phyloP scores from a whole-genome alignment of 1,140 invertebrate genomes.

The Eueides isabella region DNA sequence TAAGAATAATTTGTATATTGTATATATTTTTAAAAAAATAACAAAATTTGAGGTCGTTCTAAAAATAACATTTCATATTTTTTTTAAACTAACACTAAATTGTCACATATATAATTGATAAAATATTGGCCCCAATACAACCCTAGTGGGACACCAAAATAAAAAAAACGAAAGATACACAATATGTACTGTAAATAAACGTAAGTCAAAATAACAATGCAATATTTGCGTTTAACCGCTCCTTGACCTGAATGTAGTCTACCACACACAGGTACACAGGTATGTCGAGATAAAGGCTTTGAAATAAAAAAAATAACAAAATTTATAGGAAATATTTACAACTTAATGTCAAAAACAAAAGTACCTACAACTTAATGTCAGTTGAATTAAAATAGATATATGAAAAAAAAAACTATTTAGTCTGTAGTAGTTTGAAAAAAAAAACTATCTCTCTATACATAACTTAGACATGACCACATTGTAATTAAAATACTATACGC shows the following conservation, averaged over 20 bases:
- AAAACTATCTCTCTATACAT: too few species aligned
- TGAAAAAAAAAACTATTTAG: too few species aligned
- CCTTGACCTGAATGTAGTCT: constrained; percentile 30
- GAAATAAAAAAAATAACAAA: not conserved
- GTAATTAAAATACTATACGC: too few species aligned
- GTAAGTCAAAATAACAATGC: constrained; percentile 34
- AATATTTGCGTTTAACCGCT: constrained; percentile 32
- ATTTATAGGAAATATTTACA: not conserved
- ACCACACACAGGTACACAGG: constrained; percentile 15
- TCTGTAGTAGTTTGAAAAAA: too few species aligned
- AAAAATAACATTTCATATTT: not conserved
- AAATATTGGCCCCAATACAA: not conserved
- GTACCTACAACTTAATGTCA: too few species aligned
- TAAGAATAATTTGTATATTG: not conserved
- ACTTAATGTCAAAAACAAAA: too few species aligned
- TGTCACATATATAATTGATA: not conserved
- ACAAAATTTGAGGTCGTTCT: not conserved
- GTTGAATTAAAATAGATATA: too few species aligned
- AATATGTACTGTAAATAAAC: constrained; percentile 30
- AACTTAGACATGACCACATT: too few species aligned
- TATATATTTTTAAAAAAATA: not conserved
- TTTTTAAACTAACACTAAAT: not conserved
- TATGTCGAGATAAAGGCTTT: not conserved
- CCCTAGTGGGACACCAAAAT: not conserved
- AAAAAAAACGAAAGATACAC: constrained; percentile 16